Evolutionary conservation across 2,888 invertebrate genomes (phyloP).

Genomic region (Dryobotodes eremita): DNA sequence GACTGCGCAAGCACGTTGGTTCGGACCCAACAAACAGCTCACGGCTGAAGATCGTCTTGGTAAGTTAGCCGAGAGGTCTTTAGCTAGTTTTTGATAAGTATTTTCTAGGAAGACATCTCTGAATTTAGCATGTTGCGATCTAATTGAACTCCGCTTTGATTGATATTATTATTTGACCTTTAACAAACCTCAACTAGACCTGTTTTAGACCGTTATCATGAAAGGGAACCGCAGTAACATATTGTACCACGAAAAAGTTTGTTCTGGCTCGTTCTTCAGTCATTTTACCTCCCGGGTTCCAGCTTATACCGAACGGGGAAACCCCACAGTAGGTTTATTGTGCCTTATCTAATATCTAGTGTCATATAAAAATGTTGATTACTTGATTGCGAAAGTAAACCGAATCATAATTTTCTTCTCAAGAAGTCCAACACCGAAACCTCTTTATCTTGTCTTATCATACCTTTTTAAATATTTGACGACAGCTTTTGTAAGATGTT

Average conservation of each 20-base stretch:
- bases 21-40: not conserved
- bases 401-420: not conserved
- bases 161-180: not conserved
- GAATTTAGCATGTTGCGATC: not conserved
- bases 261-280: not conserved
- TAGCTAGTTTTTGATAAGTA: too few relatives aligned
- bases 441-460: slow-evolving; percentile 31
- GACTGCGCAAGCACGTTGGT: not conserved
- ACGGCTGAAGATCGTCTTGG: not conserved
- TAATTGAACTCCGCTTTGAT: not conserved
- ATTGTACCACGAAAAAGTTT: not conserved
- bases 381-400: slow-evolving; percentile 7
- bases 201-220: not conserved
- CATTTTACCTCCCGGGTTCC: not conserved
- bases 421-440: slow-evolving; percentile 14
- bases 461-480: slow-evolving; percentile 30
- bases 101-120: not conserved
- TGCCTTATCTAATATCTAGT: slow-evolving; percentile 9
- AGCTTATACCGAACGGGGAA: not conserved
- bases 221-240: not conserved
- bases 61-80: too few relatives aligned
- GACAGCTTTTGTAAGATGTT: not conserved
- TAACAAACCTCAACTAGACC: not conserved
- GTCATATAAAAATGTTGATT: not conserved
- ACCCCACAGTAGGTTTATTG: not conserved